These are phyloP conservation scores for Cataglyphis altisquamis DNA, from an alignment of 2,888 invertebrate species.

Conservation along the genomic window DNA sequence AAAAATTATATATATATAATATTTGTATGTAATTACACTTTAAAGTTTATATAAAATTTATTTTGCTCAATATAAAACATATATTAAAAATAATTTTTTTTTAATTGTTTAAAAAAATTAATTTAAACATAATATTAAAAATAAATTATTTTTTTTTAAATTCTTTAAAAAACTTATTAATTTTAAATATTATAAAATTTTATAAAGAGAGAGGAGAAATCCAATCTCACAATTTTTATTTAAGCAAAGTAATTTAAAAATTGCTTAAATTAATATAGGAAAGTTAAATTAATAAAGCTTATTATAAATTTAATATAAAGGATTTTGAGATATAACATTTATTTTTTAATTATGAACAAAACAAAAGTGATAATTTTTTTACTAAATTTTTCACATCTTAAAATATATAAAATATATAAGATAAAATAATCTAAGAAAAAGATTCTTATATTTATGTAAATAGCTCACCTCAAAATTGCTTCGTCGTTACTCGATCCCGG, in stretches of 20 bases:
- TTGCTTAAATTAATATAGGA: neutral
- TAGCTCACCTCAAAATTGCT: neutral
- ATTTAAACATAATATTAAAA: neutral
- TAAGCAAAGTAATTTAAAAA: neutral
- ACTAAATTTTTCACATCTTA: neutral
- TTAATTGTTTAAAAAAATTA: neutral
- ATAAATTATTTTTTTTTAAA: neutral
- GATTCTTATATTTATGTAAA: neutral
- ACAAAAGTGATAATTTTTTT: neutral
- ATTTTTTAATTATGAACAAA: too few species aligned
- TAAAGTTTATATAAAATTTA: too few species aligned
- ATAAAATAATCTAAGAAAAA: neutral
- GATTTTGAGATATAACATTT: too few species aligned
- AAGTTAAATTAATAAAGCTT: neutral
- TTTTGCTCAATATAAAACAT: neutral
- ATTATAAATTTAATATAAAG: neutral
- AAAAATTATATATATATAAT: neutral
- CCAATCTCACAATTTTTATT: neutral
- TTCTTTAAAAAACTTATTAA: neutral
- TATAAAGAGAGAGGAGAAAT: neutral
- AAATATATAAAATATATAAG: neutral
- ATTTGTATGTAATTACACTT: neutral
- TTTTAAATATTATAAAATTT: neutral
- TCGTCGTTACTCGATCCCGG: neutral
- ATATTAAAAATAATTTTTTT: neutral